Evolutionary conservation across 2,113 vertebrate genomes (phyloP), one percentile per base, ranked within the genome.

Genomic region (Notarius lentiginosus): DNA sequence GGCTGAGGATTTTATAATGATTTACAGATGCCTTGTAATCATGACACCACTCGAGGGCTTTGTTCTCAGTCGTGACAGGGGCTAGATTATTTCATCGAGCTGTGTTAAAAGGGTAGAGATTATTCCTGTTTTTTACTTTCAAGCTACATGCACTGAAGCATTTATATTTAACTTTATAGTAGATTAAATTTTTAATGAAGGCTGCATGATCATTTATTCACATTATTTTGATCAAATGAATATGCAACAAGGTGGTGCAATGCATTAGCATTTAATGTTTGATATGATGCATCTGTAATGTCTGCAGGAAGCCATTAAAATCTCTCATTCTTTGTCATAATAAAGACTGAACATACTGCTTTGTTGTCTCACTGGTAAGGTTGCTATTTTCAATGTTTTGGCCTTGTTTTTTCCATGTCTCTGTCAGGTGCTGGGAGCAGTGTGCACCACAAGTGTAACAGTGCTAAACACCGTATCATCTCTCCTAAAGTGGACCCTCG

Each of bases 391-490:
- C 18, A 41, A n/a, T n/a, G 47, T 53, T 79, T 24, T 61, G 10
- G 22, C 5, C 0, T 56, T 51, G 7, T 76, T 81, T 63, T 65
- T 51, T 63, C 51, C 49, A 5, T 58, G 24, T 87, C n/a, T 86
- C 68, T 79, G 12, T 61, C 55, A 99, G 98, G 98, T 91, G 98
- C 98, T 51, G 98, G 97, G 87, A 99, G 98, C 96, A 99, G 98
- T 63, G 97, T 97, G 93, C 98, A 99, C 93, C 98, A 99, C 95
- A 99, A 99, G 95, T 99, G 98, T 94, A 99, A 98, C 96, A 99
- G 98, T 94, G 97, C 98, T 96, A 99, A 99, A 94, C 98, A 99
- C 88, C 98, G 98, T 89, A 99, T 99, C 95, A 99, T 99, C 95
- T 99, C 98, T 73, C 98, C 98, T 34, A 99, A 99, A 93, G 97